Conservation (phyloP, 30 jellyfish, hydroid and myxozoan genomes). For the Turritopsis dohrnii region DNA sequence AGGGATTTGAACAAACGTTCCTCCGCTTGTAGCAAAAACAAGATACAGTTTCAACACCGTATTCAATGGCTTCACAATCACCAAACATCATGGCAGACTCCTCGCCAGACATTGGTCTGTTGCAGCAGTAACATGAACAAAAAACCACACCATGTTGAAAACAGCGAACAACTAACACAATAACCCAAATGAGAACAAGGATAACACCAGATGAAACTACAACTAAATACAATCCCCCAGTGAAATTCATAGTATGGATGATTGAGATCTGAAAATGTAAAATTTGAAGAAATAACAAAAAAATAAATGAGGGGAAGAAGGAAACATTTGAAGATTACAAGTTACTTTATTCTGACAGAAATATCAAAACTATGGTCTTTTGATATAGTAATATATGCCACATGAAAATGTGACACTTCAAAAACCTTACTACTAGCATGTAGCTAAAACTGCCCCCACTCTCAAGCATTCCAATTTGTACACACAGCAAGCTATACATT, state of each 20-base stretch:
- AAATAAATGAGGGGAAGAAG: no score
- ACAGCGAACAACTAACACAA: neutral
- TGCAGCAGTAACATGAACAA: neutral
- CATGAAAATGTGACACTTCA: no score
- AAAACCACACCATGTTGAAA: neutral
- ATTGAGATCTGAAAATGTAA: no score
- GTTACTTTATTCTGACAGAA: no score
- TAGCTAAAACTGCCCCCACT: no score
- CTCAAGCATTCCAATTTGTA: no score
- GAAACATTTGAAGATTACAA: no score
- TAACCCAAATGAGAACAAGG: neutral
- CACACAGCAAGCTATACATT: no score
- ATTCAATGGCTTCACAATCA: conserved; percentile 9
- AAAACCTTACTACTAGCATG: no score
- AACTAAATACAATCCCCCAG: neutral
- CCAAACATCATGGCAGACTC: conserved; percentile 7
- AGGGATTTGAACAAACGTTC: neutral
- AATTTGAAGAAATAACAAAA: no score
- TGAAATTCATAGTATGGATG: neutral
- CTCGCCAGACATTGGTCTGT: neutral
- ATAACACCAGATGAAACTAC: neutral
- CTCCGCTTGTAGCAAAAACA: neutral
- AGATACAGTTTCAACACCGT: neutral
- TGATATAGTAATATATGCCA: no score
- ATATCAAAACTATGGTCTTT: no score